Conservation (phyloP, 1,140 invertebrate genomes). For the Acromyrmex echinatior region DNA sequence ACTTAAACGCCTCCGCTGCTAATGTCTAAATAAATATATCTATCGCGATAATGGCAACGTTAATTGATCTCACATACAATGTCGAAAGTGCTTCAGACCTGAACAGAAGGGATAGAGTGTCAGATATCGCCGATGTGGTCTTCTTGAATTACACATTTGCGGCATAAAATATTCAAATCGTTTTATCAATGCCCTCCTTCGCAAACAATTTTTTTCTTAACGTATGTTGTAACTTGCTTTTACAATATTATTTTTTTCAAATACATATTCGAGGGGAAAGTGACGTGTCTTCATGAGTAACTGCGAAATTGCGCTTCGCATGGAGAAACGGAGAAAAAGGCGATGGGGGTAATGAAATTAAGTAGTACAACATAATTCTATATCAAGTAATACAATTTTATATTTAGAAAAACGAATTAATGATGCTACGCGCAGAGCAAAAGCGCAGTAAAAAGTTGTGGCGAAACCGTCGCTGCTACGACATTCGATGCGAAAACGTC, state of each 20-base stretch:
- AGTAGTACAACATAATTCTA: neutral
- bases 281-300: neutral
- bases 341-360: neutral
- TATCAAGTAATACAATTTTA: constrained; percentile 26
- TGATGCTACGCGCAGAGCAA: neutral
- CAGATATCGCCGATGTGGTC: neutral
- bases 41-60: constrained; percentile 57
- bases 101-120: constrained; percentile 3
- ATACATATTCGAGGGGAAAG: neutral
- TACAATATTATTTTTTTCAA: neutral
- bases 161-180: constrained; percentile 20
- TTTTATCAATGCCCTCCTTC: neutral
- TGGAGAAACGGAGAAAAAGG: neutral
- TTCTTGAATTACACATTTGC: constrained; percentile 27
- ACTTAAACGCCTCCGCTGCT: constrained; percentile 69
- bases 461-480: neutral
- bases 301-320: neutral
- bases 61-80: constrained; percentile 63
- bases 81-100: constrained; percentile 34
- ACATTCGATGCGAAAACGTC: neutral
- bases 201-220: neutral
- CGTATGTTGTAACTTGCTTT: neutral
- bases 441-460: neutral
- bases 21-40: constrained; percentile 79
- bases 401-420: neutral